phyloP scores from a whole-genome alignment of 2,113 vertebrate species.

The rat (Rattus norvegicus) region DNA sequence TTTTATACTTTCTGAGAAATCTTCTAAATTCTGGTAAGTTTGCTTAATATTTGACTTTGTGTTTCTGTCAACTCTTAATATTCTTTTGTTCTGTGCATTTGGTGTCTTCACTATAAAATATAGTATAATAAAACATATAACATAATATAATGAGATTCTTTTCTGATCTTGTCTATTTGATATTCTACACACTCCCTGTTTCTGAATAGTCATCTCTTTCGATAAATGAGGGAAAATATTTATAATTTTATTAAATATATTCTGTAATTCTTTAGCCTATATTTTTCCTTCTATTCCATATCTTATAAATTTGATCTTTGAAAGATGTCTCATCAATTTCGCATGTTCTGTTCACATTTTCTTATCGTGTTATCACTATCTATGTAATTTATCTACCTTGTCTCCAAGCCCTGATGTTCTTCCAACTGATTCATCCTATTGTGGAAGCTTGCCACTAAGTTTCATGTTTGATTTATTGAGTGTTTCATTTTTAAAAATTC shows the following conservation, averaged over 20 bases:
- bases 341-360: background rate
- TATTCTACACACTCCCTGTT: background rate
- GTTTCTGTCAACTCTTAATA: background rate
- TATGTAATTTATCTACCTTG: too few species aligned
- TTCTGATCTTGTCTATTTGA: background rate
- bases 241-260: too few species aligned
- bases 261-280: too few species aligned
- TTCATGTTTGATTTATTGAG: too few species aligned
- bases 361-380: background rate
- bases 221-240: background rate
- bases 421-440: too few species aligned
- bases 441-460: too few species aligned
- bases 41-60: background rate
- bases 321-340: background rate
- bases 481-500: too few species aligned
- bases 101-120: background rate
- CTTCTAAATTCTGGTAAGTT: background rate
- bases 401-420: too few species aligned
- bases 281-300: too few species aligned
- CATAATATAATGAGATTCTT: background rate
- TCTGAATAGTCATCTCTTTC: background rate
- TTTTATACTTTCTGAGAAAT: background rate
- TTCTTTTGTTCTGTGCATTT: background rate
- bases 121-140: too few species aligned
- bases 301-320: background rate